Conservation (phyloP, 2,113 vertebrate genomes). For the Colaptes auratus region DNA sequence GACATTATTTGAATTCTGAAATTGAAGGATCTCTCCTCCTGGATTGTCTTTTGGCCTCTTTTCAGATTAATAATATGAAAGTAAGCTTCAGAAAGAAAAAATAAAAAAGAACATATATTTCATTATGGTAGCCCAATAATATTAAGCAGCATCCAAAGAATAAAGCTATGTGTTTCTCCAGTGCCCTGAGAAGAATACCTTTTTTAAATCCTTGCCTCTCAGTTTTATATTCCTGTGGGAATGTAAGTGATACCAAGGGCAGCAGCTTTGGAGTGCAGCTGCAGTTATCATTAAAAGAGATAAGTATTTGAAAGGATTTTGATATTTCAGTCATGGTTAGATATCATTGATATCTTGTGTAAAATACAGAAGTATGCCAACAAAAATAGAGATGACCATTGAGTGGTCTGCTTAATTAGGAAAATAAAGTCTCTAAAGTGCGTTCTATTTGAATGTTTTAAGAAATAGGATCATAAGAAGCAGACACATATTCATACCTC, state of each 20-base stretch:
- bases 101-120: background rate
- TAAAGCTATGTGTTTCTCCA: background rate
- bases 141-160: background rate
- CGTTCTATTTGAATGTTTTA: background rate
- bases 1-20: background rate
- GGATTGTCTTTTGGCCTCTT: background rate
- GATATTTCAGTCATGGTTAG: background rate
- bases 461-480: background rate
- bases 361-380: background rate
- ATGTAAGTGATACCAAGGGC: background rate
- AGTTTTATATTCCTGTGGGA: slow-evolving; percentile 40
- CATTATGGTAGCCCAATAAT: background rate
- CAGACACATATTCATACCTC: background rate
- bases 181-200: background rate
- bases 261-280: slow-evolving; percentile 24
- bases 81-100: background rate
- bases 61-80: slow-evolving; percentile 1
- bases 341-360: background rate
- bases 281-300: slow-evolving; percentile 2
- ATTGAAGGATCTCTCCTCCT: background rate
- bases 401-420: background rate
- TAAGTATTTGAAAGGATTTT: slow-evolving; percentile 31
- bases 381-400: background rate
- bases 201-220: background rate
- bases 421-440: background rate